phyloP scores from a whole-genome alignment of 2,888 invertebrate genomes.

The Nephrotoma flavescens region DNA sequence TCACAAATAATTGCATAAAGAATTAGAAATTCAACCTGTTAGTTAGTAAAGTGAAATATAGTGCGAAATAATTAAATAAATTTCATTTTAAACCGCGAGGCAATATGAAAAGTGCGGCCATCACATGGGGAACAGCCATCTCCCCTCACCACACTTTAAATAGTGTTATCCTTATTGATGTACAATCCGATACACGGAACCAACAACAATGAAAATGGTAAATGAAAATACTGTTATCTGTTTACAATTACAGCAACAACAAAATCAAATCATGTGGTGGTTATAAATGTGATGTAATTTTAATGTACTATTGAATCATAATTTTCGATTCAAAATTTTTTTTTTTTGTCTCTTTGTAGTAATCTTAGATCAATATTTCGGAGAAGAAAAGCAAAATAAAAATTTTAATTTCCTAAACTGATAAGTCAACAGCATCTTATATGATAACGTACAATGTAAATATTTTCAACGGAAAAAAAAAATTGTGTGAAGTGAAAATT shows the following conservation, averaged over 20 bases:
- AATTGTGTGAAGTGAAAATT: not conserved
- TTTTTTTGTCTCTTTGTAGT: not conserved
- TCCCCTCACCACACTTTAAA: no score
- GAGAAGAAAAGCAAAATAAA: not conserved
- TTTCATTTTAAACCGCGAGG: no score
- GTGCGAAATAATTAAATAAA: no score
- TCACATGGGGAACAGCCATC: no score
- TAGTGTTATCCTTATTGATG: no score
- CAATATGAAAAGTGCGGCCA: no score
- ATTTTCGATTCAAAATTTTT: not conserved
- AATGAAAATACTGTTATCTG: not conserved
- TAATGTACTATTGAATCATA: not conserved
- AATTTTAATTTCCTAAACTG: not conserved
- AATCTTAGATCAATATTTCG: not conserved
- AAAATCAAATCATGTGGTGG: not conserved
- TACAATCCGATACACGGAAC: no score
- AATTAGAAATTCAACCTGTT: no score
- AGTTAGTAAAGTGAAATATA: no score
- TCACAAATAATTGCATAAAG: no score
- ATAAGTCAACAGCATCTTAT: not conserved
- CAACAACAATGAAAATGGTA: not conserved
- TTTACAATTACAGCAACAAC: not conserved
- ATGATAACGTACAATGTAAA: not conserved
- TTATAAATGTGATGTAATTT: not conserved
- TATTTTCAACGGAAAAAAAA: not conserved